Conservation (phyloP, 2,888 invertebrate species). For the Tipula confusa region DNA sequence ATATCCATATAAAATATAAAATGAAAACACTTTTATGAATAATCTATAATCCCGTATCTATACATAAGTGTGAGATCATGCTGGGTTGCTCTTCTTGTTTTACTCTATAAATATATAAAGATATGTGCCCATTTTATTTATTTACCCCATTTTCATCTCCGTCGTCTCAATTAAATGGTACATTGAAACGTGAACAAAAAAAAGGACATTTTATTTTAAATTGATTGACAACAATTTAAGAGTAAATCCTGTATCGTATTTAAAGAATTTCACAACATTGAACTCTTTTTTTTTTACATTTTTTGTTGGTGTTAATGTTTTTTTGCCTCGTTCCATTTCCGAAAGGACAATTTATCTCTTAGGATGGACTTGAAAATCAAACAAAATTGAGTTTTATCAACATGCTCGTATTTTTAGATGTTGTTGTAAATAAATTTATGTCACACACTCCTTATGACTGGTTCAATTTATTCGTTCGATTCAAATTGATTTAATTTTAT, state of each 20-base stretch:
- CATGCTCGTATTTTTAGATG: too few species aligned
- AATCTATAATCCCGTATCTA: not conserved
- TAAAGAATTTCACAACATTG: not conserved
- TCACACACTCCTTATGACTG: not conserved
- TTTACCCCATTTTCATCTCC: not conserved
- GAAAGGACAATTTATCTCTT: not conserved
- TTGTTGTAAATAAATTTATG: not conserved
- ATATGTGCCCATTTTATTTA: not conserved
- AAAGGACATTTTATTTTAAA: not conserved
- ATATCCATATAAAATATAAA: not conserved
- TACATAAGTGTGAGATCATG: slow-evolving; percentile 6
- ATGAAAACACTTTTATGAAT: not conserved
- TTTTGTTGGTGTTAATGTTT: not conserved
- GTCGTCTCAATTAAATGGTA: slow-evolving; percentile 3
- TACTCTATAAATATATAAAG: too few species aligned
- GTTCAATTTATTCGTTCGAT: not conserved
- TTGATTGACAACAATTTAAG: slow-evolving; percentile 12
- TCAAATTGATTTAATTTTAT: not conserved
- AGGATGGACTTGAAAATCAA: not conserved
- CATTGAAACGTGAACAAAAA: not conserved
- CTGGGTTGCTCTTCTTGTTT: not conserved
- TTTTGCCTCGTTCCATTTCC: not conserved
- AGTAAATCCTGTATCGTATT: not conserved
- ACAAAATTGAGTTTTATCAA: not conserved
- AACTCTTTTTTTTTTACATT: not conserved